Conservation (phyloP, 1,140 invertebrate species). For the Anoplophora glabripennis region DNA sequence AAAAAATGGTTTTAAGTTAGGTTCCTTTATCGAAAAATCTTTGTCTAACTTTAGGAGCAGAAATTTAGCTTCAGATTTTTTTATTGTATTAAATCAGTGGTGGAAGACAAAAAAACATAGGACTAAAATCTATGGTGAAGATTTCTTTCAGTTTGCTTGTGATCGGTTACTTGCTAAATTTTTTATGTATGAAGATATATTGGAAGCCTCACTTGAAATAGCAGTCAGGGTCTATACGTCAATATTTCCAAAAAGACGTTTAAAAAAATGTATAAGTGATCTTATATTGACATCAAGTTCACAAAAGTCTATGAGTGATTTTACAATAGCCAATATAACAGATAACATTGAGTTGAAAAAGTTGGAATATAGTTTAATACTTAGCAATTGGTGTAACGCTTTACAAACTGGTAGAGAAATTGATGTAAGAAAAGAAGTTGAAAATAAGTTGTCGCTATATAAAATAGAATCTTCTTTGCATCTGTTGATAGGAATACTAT, state of each 20-base stretch:
- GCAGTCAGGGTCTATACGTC: slow-evolving; percentile 42
- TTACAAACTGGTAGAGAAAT: slow-evolving; percentile 39
- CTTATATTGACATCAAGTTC: slow-evolving; percentile 51
- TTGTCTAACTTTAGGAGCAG: slow-evolving; percentile 45
- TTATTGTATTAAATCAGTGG: slow-evolving; percentile 37
- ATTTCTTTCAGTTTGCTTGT: slow-evolving; percentile 41
- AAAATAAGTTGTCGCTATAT: slow-evolving; percentile 43
- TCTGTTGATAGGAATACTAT: slow-evolving; percentile 35
- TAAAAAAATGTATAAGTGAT: slow-evolving; percentile 48
- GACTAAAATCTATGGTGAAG: slow-evolving; percentile 29
- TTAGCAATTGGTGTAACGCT: slow-evolving; percentile 46
- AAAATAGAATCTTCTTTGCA: slow-evolving; percentile 41
- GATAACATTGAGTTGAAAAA: slow-evolving; percentile 28
- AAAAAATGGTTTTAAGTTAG: slow-evolving; percentile 52
- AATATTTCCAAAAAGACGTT: slow-evolving; percentile 42
- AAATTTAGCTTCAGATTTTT: slow-evolving; percentile 30
- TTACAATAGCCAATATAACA: slow-evolving; percentile 21
- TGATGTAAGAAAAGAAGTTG: slow-evolving; percentile 41
- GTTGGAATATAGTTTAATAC: slow-evolving; percentile 27
- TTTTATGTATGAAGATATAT: slow-evolving; percentile 35
- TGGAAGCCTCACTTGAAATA: slow-evolving; percentile 35
- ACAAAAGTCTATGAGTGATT: slow-evolving; percentile 42
- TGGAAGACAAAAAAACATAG: slow-evolving; percentile 32
- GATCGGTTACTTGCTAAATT: slow-evolving; percentile 45
- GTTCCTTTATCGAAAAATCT: slow-evolving; percentile 52